These are phyloP conservation scores for Palythoa heliodiscus DNA, from an alignment of 92 coral and sea anemone species.

Conservation along the genomic window DNA sequence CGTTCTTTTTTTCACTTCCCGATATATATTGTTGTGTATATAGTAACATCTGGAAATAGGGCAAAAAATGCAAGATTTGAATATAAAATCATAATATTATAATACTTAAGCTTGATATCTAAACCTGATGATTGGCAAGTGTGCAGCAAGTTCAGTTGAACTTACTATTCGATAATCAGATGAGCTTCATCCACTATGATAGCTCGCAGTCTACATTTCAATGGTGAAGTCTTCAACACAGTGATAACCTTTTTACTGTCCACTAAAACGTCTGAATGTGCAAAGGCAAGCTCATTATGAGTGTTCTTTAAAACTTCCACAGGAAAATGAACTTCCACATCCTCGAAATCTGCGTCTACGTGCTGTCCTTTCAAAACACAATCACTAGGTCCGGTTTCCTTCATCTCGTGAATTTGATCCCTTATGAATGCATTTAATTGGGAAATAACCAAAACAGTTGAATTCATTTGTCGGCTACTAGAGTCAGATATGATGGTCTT, in stretches of 20 bases:
- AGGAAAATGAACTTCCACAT: slow-evolving; percentile 23
- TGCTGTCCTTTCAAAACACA: slow-evolving; percentile 51
- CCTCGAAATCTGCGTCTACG: slow-evolving; percentile 21
- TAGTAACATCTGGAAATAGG: background rate
- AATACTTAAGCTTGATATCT: background rate
- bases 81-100: background rate
- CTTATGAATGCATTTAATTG: slow-evolving; percentile 49
- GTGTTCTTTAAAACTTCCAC: slow-evolving; percentile 13
- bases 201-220: slow-evolving; percentile 1
- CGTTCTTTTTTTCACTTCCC: background rate
- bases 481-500: no score
- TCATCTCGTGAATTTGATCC: slow-evolving; percentile 43
- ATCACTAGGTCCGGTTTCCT: slow-evolving; percentile 44
- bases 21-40: background rate
- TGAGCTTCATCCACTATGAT: slow-evolving; percentile 3
- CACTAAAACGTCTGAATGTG: slow-evolving; percentile 2
- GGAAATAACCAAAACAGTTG: slow-evolving; percentile 45
- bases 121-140: background rate
- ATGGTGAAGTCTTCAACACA: slow-evolving; percentile 4
- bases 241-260: slow-evolving; percentile 3
- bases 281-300: background rate
- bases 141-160: slow-evolving; percentile 2
- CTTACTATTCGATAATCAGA: background rate
- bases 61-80: slow-evolving; percentile 1
- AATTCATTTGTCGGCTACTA: background rate